A percentile compares a stretch with the other conserved stretches of the same genome.
These are phyloP conservation scores for Scaptomyza flava DNA, from an alignment of 2,888 invertebrate genomes.

Conservation along the genomic window DNA sequence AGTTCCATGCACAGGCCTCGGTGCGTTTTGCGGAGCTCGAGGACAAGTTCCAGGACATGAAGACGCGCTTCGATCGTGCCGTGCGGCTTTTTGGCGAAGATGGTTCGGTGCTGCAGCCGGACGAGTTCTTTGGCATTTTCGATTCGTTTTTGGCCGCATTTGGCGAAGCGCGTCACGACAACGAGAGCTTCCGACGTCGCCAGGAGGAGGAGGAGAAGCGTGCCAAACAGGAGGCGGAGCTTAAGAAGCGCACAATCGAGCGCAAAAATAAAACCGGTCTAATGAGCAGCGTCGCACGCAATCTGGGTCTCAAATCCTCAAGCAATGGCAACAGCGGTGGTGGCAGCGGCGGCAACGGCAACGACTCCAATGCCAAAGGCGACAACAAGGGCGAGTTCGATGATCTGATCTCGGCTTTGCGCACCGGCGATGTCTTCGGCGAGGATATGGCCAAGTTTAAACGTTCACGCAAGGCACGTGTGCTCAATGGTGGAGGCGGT, in stretches of 20 bases:
- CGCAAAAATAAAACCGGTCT: conserved; percentile 92
- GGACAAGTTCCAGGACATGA: conserved; percentile 97
- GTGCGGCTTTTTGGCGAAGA: conserved; percentile 96
- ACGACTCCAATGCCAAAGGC: conserved; percentile 85
- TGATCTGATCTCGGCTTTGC: conserved; percentile 96
- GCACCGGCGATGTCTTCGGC: conserved; percentile 97
- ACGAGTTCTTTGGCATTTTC: conserved; percentile 96
- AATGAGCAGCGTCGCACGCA: conserved; percentile 90
- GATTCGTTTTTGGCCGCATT: conserved; percentile 94
- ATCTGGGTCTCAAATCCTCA: conserved; percentile 87
- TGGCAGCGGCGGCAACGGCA: conserved; percentile 7
- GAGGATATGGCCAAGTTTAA: conserved; percentile 98
- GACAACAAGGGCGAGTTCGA: conserved; percentile 94
- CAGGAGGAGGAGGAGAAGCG: conserved; percentile 96
- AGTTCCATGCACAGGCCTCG: conserved; percentile 96
- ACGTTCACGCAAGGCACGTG: conserved; percentile 89
- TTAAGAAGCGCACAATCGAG: conserved; percentile 93
- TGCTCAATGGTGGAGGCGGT: conserved; percentile 82
- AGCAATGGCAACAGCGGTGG: conserved; percentile 60
- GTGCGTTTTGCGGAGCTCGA: conserved; percentile 96
- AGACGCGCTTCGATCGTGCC: conserved; percentile 94
- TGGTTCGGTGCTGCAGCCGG: conserved; percentile 92
- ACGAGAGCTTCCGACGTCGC: conserved; percentile 92
- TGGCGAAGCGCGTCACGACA: conserved; percentile 93
- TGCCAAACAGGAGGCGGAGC: conserved; percentile 93